Base-by-base conservation (phyloP, 2,888 invertebrate species). In the Pristionchus maxplancki region DNA sequence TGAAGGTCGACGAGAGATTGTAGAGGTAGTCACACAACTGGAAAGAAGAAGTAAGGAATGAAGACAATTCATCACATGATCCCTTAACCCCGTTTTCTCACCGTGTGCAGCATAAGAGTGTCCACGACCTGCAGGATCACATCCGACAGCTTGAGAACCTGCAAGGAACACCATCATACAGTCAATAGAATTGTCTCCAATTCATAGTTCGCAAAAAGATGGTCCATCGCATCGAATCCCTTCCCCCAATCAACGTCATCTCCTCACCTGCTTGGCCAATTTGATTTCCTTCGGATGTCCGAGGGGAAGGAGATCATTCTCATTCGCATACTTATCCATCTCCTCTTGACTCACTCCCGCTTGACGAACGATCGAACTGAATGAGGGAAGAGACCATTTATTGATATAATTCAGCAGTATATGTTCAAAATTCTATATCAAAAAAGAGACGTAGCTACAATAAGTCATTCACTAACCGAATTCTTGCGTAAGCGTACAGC, bases 221-320 rank as follows among this genome's bases (percentile, higher is more conserved):
- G 6, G 34, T n/a, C 81, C 1, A 8, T n/a, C 13, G 78, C 28
- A 40, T 24, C 28, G 2, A 2, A n/a, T 11, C 34, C 34, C 64
- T 50, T 34, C 67, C 8, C 5, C 20, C n/a, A n/a, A n/a, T n/a
- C n/a, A n/a, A n/a, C n/a, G n/a, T 71, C 40, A 20, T 78, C 24
- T 11, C 15, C 48, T 71, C 20, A 95, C 93, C 81, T 95, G 95
- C 96, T 98, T 99, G 0, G 97, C 97, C 85, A 99, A 96, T 95
- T 98, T 98, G 97, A 97, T 97, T 95, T 99, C 99, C 93, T 97
- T 97, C 91, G 97, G 97, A 95, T 99, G 98, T 0, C 96, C 96
- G 88, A 99, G 95, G 20, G 92, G 91, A 11, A 92, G 90, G 96
- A 95, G 15, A 96, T 95, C 24, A 37, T 96, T 96, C 89, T 96